Evolutionary conservation across 2,888 invertebrate species (phyloP), one percentile per base, ranked within the genome.

Genomic region (Lasius platythorax): DNA sequence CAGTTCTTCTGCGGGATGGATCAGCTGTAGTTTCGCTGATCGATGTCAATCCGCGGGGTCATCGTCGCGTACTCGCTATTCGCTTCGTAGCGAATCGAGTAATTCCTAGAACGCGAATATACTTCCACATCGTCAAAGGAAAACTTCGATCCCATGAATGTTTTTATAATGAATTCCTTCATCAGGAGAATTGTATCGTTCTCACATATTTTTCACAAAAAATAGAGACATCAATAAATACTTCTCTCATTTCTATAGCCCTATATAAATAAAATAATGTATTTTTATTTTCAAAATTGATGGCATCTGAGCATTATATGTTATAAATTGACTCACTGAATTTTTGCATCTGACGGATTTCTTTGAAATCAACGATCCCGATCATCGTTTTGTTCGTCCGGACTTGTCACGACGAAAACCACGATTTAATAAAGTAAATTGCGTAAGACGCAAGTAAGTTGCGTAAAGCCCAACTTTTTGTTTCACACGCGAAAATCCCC

Each of bases 31-130:
- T 91, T 88, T 88, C 87, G 89, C 86, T 93, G 92, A 93, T 93
- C 92, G 92, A 89, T 92, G 93, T 93, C 92, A 93, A 93, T 92
- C 90, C 90, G 88, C 87, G 85, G 90, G 93, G 93, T 93, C 93
- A 92, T 87, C 83, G 76, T 88, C 84, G 46, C 37, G 87, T 86
- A 78, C 83, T 86, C 86, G 89, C 91, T 85, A 86, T 79, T 89
- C 89, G 87, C 75, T 88, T 89, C 73, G 67, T 82, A 74, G 61
- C 83, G 67, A 86, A 87, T 83, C 87, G 68, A 90, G 70, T 56
- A 37, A 87, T 82, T 74, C 82, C 46, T 72, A 64, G 83, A 83
- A 75, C 56, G 64, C 64, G 23, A 37, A 78, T 23, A 8, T 30
- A 11, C 37, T 76, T 28, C 37, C 46, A 46, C 15, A 68, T 11